These are phyloP conservation scores for Mastomys natalensis DNA, from an alignment of 2,113 vertebrate species.

Conservation along the genomic window DNA sequence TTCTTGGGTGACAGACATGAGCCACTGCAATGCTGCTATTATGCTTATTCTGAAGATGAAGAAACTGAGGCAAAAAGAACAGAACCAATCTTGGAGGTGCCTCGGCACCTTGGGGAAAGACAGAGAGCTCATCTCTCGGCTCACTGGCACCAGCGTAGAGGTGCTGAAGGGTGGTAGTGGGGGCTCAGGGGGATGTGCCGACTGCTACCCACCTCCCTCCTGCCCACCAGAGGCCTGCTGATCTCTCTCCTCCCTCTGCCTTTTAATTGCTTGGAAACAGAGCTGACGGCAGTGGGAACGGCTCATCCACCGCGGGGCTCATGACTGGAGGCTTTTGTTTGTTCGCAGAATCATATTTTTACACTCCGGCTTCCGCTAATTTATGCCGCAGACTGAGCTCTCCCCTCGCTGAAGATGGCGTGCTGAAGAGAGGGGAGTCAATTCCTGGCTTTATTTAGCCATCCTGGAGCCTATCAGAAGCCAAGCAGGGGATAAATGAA, in stretches of 20 bases:
- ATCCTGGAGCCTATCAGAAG: constrained; percentile 65
- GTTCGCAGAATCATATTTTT: constrained; percentile 83
- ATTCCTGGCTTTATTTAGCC: constrained; percentile 69
- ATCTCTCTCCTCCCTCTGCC: constrained; percentile 40
- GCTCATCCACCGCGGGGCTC: constrained; percentile 68
- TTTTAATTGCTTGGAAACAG: constrained; percentile 81
- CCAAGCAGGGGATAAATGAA: constrained; percentile 71
- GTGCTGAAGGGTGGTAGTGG: background rate
- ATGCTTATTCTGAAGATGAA: constrained; percentile 31
- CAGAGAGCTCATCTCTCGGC: background rate
- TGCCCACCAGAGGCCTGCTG: background rate
- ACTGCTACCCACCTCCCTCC: background rate
- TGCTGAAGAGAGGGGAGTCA: constrained; percentile 44
- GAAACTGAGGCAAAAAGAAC: constrained; percentile 4
- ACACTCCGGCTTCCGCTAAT: constrained; percentile 78
- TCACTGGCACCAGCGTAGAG: background rate
- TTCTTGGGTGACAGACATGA: background rate
- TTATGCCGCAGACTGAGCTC: constrained; percentile 71
- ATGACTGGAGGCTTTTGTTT: constrained; percentile 80
- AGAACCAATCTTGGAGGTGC: background rate
- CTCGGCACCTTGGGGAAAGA: background rate
- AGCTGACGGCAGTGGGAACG: constrained; percentile 62
- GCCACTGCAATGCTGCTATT: background rate
- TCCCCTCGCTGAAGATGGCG: constrained; percentile 61
- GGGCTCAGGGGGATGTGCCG: no score